A percentile compares a stretch with the other conserved stretches of the same genome.
Conservation (phyloP, 2,888 invertebrate genomes). For the Phoronis australis region DNA sequence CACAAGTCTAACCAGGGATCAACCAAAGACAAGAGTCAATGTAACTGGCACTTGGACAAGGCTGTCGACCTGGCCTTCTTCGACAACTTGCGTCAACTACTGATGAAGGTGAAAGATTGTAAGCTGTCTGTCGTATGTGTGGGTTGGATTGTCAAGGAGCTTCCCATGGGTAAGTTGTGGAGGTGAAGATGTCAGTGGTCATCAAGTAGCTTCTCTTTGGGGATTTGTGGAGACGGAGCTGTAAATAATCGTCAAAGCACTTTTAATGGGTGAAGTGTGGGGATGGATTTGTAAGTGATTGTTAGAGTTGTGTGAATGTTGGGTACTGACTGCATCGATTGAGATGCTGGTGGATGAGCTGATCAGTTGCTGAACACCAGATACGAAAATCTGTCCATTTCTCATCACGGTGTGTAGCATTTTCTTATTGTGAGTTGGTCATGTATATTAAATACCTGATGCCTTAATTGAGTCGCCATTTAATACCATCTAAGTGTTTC, state of each 20-base stretch:
- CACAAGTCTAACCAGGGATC: too few species aligned
- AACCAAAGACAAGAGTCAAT: constrained; percentile 22
- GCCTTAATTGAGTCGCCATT: background rate
- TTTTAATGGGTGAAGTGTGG: too few species aligned
- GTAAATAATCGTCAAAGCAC: too few species aligned
- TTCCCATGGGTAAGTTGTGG: constrained; percentile 36
- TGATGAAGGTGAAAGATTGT: constrained; percentile 25
- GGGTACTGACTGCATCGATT: too few species aligned
- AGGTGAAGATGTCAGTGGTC: too few species aligned
- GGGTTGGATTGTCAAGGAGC: constrained; percentile 31
- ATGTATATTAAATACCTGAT: background rate
- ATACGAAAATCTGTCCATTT: too few species aligned
- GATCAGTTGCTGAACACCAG: too few species aligned
- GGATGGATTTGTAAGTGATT: too few species aligned
- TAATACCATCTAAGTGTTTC: background rate
- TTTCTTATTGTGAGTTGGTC: background rate
- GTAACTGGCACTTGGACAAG: constrained; percentile 27
- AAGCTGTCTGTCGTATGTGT: constrained; percentile 34
- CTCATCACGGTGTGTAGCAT: background rate
- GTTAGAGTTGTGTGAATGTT: too few species aligned
- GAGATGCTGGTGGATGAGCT: too few species aligned
- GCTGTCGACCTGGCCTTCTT: constrained; percentile 23
- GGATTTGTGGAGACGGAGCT: too few species aligned
- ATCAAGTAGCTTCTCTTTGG: too few species aligned
- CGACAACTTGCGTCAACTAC: constrained; percentile 18